These are phyloP conservation scores for Spea bombifrons DNA, from an alignment of 2,113 vertebrate genomes.

Conservation along the genomic window DNA sequence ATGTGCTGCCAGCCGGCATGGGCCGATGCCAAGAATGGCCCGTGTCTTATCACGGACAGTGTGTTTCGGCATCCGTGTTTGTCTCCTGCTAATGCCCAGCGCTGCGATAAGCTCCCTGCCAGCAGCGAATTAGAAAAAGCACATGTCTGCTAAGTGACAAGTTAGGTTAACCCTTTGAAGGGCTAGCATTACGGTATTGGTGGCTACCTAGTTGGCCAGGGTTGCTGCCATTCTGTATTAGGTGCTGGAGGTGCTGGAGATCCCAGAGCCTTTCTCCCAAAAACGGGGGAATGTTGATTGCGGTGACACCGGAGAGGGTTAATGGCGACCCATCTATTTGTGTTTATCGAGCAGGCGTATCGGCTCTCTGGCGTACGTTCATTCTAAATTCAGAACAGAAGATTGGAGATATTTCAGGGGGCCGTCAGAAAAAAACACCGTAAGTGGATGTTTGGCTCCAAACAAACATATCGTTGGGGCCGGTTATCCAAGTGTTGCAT, in stretches of 20 bases:
- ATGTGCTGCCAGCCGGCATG: neutral
- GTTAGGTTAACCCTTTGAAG: too few species aligned
- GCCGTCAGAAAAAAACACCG: neutral
- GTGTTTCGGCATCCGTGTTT: neutral
- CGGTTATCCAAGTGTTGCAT: too few species aligned
- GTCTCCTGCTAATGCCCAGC: neutral
- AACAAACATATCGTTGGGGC: neutral
- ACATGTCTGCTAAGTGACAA: neutral
- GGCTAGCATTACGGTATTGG: too few species aligned
- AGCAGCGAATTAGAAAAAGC: neutral
- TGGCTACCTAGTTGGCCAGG: too few species aligned
- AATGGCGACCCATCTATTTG: too few species aligned
- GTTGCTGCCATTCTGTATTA: too few species aligned
- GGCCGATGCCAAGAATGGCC: neutral
- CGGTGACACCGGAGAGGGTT: too few species aligned
- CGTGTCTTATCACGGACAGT: too few species aligned
- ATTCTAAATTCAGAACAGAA: neutral
- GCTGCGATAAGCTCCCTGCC: neutral
- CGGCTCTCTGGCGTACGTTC: neutral
- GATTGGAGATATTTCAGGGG: neutral
- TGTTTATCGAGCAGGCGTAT: neutral
- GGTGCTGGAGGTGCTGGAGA: too few species aligned
- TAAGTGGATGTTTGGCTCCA: neutral
- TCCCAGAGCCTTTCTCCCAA: too few species aligned
- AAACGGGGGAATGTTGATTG: too few species aligned